Evolutionary conservation across 2,113 vertebrate genomes (phyloP).

Genomic region (Microcebus ravelobensis): DNA sequence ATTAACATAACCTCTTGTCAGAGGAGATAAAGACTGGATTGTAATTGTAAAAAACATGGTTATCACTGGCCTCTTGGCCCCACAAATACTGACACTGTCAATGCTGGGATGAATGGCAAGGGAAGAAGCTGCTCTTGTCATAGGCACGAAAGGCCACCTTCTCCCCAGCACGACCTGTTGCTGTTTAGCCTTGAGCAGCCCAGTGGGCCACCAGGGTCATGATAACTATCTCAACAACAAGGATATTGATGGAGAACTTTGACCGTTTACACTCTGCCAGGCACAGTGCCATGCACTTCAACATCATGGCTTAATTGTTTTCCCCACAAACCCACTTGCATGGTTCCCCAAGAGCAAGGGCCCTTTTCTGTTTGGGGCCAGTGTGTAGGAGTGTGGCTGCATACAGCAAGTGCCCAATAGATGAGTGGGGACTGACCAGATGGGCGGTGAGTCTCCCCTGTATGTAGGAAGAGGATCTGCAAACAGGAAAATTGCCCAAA

Average conservation of each 20-base stretch:
- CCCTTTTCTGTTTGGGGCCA: background rate
- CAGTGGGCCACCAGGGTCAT: rapidly evolving
- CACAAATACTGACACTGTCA: slow-evolving; percentile 39
- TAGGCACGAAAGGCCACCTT: background rate
- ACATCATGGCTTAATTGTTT: background rate
- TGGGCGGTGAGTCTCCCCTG: rapidly evolving
- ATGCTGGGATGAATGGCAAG: background rate
- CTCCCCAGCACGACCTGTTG: background rate
- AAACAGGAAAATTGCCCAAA: background rate
- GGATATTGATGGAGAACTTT: rapidly evolving
- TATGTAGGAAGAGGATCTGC: background rate
- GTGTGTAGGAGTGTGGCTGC: too few species aligned
- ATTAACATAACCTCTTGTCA: slow-evolving; percentile 60
- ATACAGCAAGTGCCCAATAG: rapidly evolving
- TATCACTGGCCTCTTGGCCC: background rate
- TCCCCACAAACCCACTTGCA: background rate
- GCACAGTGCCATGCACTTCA: background rate
- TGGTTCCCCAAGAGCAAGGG: rapidly evolving
- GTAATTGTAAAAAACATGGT: slow-evolving; percentile 43
- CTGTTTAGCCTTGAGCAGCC: rapidly evolving
- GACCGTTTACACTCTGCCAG: rapidly evolving
- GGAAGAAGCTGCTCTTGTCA: background rate
- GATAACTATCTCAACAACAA: rapidly evolving
- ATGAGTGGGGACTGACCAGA: rapidly evolving
- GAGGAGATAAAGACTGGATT: slow-evolving; percentile 22